These are phyloP conservation scores for Thecocarcelia acutangulata DNA, from an alignment of 2,888 invertebrate species.

Conservation along the genomic window DNA sequence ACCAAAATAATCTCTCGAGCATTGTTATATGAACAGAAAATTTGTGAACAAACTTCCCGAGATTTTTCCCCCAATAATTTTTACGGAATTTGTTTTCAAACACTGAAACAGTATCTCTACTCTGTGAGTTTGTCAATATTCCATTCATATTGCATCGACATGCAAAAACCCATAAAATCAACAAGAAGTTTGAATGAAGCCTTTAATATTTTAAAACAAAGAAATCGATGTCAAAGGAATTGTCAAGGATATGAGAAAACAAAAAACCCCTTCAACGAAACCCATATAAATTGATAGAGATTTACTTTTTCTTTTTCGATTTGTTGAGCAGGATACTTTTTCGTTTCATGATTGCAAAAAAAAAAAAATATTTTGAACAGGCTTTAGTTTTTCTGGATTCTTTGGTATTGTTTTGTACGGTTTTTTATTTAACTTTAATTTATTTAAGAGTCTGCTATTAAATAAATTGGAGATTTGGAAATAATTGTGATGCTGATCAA, in stretches of 20 bases:
- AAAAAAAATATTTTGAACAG: constrained; percentile 44
- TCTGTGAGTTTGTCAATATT: too few relatives aligned
- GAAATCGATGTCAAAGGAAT: constrained; percentile 32
- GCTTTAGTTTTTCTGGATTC: background rate
- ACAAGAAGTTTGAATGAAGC: background rate
- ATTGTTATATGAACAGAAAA: too few relatives aligned
- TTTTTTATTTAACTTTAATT: background rate
- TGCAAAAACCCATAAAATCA: background rate
- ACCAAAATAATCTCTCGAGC: too few relatives aligned
- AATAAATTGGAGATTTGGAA: constrained; percentile 23
- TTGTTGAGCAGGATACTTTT: constrained; percentile 25
- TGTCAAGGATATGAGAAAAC: background rate
- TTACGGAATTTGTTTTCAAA: too few relatives aligned
- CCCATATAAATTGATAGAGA: constrained; percentile 32
- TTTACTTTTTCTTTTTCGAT: background rate
- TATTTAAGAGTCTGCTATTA: constrained; percentile 2
- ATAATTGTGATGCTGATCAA: constrained; percentile 8
- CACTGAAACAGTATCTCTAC: too few relatives aligned
- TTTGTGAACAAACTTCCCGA: too few relatives aligned
- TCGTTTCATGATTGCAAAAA: constrained; percentile 51
- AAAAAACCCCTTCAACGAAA: background rate
- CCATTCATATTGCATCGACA: background rate
- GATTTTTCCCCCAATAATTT: too few relatives aligned
- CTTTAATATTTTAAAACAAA: constrained; percentile 34
- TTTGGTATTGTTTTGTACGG: constrained; percentile 9